Evolutionary conservation across 2,113 vertebrate genomes (phyloP).

Genomic region (Leptodactylus fuscus): DNA sequence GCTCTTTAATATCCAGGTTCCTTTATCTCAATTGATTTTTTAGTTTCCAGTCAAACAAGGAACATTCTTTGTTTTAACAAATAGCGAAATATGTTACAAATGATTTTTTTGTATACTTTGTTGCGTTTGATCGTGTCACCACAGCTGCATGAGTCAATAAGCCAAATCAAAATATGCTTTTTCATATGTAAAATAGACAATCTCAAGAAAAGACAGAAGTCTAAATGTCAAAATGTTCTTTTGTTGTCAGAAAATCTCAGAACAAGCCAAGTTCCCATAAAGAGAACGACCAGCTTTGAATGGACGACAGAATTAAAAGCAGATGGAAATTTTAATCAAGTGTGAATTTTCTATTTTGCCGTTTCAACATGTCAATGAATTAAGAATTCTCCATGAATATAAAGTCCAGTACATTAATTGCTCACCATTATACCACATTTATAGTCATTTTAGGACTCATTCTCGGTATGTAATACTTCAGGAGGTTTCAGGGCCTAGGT

Average conservation of each 20-base stretch:
- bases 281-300: constrained; percentile 45
- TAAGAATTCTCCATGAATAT: not conserved
- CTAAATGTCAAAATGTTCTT: constrained; percentile 57
- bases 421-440: not conserved
- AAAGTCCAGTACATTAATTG: not conserved
- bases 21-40: constrained; percentile 9
- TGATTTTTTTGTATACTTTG: constrained; percentile 26
- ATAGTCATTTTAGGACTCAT: not conserved
- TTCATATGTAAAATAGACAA: constrained; percentile 54
- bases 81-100: constrained; percentile 5
- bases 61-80: constrained; percentile 16
- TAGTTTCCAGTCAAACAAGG: not conserved
- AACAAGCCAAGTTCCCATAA: constrained; percentile 36
- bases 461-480: not conserved
- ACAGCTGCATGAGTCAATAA: constrained; percentile 45
- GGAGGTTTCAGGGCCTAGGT: not conserved
- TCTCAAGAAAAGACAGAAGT: constrained; percentile 54
- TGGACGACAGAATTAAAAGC: constrained; percentile 49
- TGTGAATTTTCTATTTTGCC: not conserved
- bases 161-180: constrained; percentile 55
- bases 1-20: not conserved
- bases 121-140: constrained; percentile 35
- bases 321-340: constrained; percentile 52
- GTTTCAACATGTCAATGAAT: not conserved
- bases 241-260: constrained; percentile 50